Evolutionary conservation across 2,113 vertebrate genomes (phyloP).

Genomic region (Copsychus sechellarum): DNA sequence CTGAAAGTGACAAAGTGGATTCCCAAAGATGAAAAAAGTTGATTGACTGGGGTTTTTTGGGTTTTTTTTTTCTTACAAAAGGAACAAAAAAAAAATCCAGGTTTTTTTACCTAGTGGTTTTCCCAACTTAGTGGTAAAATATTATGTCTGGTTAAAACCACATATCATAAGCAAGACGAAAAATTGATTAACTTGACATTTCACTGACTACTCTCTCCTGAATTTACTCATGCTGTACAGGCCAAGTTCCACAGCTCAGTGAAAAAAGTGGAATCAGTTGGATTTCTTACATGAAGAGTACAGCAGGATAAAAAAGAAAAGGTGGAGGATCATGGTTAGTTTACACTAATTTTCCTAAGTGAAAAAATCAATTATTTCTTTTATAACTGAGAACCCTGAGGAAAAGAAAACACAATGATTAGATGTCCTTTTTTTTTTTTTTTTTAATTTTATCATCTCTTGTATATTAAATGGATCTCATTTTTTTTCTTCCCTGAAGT

Average conservation of each 20-base stretch:
- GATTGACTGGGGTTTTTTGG: not conserved
- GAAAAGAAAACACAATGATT: not conserved
- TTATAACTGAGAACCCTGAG: not conserved
- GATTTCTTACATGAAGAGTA: not conserved
- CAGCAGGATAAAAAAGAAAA: not conserved
- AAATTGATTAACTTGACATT: not conserved
- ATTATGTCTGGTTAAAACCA: not conserved
- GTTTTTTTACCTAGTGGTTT: not conserved
- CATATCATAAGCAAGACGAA: not conserved
- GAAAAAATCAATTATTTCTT: not conserved
- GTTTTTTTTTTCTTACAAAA: not conserved
- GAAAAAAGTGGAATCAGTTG: not conserved
- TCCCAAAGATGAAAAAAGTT: not conserved
- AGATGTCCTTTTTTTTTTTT: not conserved
- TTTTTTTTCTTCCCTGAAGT: not conserved
- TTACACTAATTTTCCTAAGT: constrained; percentile 1
- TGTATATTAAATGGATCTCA: not conserved
- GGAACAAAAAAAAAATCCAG: not conserved
- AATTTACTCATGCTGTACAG: not conserved
- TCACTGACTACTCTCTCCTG: not conserved
- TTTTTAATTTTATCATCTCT: not conserved
- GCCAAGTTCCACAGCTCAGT: not conserved
- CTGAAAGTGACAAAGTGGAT: not conserved
- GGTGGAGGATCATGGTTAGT: not conserved
- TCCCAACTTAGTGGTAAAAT: not conserved